Evolutionary conservation across 2,113 vertebrate genomes (phyloP), one percentile per base, ranked within the genome.

Genomic region (Hydrolagus affinis): DNA sequence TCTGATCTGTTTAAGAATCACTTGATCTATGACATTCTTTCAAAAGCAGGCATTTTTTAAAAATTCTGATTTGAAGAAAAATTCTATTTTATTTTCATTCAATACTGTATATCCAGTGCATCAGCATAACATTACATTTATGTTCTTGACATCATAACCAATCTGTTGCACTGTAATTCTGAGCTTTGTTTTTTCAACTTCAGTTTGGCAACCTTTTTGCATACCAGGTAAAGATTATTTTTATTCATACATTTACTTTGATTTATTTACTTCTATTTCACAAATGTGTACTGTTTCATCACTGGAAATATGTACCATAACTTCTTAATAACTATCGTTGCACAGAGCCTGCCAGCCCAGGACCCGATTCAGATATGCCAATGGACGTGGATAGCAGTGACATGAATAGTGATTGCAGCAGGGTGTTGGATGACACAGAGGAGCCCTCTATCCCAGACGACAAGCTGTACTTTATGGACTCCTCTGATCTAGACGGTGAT

Each of bases 381-480:
- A 97, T 99, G 96, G 97, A 98, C 88, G 96, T 97, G 85, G 97
- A 98, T 89, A 97, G 92, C 85, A 93, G 92, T 72, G 97, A 98
- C 85, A 91, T 96, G 89, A 94, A 92, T 86, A 94, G 93, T 85
- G 96, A 98, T 19, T 90, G 94, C 25, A 90, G 94, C 86, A 90
- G 96, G 86, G 91, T 94, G 85, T 90, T 97, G 86, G 97, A 99
- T 66, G 96, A 99, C 90, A 88, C 90, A 11, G 97, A 98, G 88
- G 97, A 97, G 85, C 92, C 94, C 0, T 96, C 96, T 86, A 96
- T 95, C n/a, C 95, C 97, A 56, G 97, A 98, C 66, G 96, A 97
- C 89, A 98, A 97, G 92, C 95, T 97, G 87, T 99, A 98, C 78
- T 96, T 95, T 89, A 93, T 97, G 91, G 97, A 98, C 89, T 95